phyloP scores from a whole-genome alignment of 2,113 vertebrate genomes.

The Astatoreochromis straeleni region DNA sequence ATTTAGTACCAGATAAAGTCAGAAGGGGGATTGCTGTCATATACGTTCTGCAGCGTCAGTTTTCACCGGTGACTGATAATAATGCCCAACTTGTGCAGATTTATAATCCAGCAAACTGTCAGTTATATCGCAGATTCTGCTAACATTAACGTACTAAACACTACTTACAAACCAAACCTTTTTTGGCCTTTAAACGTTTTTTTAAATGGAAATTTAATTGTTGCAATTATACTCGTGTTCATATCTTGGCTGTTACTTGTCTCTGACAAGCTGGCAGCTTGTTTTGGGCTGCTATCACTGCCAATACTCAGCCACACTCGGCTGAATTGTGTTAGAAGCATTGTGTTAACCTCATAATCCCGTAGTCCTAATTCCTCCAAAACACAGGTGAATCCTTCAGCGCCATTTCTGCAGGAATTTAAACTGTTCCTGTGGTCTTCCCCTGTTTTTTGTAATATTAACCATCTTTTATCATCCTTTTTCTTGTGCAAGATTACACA shows the following conservation, averaged over 20 bases:
- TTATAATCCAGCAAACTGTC: not conserved
- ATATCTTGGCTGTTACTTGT: not conserved
- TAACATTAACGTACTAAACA: not conserved
- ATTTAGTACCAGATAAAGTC: not conserved
- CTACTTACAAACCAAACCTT: not conserved
- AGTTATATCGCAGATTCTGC: not conserved
- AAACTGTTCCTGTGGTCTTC: not conserved
- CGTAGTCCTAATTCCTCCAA: not conserved
- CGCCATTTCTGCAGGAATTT: not conserved
- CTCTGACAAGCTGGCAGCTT: not conserved
- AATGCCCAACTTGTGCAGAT: not conserved
- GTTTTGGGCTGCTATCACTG: not conserved
- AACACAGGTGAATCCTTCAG: not conserved
- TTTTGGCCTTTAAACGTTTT: accelerated
- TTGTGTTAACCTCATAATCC: not conserved
- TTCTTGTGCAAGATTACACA: not conserved
- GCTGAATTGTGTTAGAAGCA: not conserved
- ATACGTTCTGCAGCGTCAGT: not conserved
- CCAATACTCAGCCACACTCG: not conserved
- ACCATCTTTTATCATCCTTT: not conserved
- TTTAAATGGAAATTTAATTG: not conserved
- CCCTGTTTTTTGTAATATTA: not conserved
- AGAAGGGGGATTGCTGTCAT: not conserved
- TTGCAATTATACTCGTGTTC: not conserved
- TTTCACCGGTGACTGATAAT: not conserved